These are phyloP conservation scores for Aphrocallistes beatrix DNA, from an alignment of 37 sponge, comb jelly and placozoan species.

Conservation along the genomic window DNA sequence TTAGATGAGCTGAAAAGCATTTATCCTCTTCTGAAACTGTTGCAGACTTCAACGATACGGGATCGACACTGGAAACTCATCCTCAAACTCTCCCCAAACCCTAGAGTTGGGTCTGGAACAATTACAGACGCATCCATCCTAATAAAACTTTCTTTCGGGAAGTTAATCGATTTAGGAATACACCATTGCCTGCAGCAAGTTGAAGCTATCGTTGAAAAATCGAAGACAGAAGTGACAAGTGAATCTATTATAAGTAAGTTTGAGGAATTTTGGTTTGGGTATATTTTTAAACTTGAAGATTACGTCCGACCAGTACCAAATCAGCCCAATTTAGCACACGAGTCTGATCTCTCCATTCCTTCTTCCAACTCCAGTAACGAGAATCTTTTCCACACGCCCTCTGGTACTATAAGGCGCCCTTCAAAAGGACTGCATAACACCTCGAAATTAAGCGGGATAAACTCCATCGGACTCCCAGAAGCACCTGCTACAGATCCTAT, in stretches of 20 bases:
- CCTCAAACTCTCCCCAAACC: neutral
- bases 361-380: neutral
- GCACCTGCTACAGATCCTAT: neutral
- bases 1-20: neutral
- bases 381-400: neutral
- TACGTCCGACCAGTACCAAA: neutral
- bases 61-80: slow-evolving; percentile 5
- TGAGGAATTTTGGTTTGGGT: neutral
- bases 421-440: neutral
- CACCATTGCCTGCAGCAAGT: neutral
- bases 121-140: neutral
- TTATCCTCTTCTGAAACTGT: neutral
- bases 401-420: neutral
- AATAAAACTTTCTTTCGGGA: neutral
- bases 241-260: neutral
- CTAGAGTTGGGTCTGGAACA: neutral
- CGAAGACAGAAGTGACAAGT: neutral
- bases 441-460: neutral
- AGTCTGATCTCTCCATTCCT: neutral
- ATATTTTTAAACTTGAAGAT: neutral
- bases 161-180: neutral
- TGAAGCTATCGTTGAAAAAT: neutral
- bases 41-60: neutral
- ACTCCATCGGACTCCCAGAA: neutral
- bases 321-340: neutral